These are phyloP conservation scores for Pungitius pungitius DNA, from an alignment of 2,113 vertebrate species.

Conservation along the genomic window DNA sequence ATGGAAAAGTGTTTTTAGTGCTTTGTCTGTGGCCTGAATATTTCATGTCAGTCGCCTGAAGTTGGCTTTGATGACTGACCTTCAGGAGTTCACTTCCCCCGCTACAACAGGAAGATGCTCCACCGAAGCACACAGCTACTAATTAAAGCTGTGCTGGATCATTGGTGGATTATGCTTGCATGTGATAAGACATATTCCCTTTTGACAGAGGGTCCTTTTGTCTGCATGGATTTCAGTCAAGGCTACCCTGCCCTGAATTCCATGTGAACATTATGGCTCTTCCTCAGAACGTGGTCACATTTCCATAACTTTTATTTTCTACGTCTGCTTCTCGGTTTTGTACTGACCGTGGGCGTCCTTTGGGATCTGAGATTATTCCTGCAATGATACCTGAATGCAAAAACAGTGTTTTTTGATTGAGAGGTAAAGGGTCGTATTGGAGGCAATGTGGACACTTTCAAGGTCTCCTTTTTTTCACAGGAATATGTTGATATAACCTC, in stretches of 20 bases:
- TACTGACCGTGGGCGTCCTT: conserved; percentile 64
- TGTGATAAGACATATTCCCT: conserved; percentile 35
- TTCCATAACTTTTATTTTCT: conserved; percentile 78
- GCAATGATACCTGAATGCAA: conserved; percentile 69
- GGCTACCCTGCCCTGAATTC: conserved; percentile 48
- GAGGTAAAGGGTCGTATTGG: conserved; percentile 39
- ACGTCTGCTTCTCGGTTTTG: conserved; percentile 54
- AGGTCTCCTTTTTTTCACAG: conserved; percentile 56
- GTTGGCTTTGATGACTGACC: conserved; percentile 41
- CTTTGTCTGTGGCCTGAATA: conserved; percentile 35
- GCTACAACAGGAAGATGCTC: conserved; percentile 30
- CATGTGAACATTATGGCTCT: conserved; percentile 54
- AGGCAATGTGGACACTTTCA: conserved; percentile 53
- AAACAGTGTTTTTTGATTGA: conserved; percentile 72
- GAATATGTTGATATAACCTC: conserved; percentile 50
- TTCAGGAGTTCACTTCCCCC: conserved; percentile 21
- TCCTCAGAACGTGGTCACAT: conserved; percentile 65
- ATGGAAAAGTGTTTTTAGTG: conserved; percentile 14
- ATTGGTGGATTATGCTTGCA: conserved; percentile 28
- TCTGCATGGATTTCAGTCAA: conserved; percentile 41
- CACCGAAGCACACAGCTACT: conserved; percentile 19
- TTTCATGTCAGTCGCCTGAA: conserved; percentile 32
- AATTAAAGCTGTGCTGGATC: conserved; percentile 32
- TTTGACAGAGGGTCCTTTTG: conserved; percentile 35
- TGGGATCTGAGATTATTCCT: conserved; percentile 74